phyloP scores from a whole-genome alignment of 2,797 vertebrate species.

The Bovichtus diacanthus region DNA sequence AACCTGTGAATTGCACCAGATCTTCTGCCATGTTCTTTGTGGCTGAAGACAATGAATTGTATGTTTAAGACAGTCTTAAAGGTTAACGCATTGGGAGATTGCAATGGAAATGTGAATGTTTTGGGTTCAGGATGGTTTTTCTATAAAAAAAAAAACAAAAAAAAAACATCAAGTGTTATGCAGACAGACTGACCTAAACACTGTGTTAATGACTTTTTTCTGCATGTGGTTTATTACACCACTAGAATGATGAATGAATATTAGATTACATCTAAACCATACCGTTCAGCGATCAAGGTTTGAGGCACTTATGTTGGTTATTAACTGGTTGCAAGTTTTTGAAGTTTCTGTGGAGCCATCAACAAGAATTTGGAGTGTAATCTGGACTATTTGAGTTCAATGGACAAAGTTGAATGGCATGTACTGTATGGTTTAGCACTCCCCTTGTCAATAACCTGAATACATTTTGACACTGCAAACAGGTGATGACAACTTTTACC shows the following conservation, averaged over 20 bases:
- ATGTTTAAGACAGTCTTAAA: slow-evolving; percentile 35
- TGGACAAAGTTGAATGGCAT: slow-evolving; percentile 13
- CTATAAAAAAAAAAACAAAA: too few species aligned
- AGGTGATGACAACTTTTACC: slow-evolving; percentile 22
- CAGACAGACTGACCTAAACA: slow-evolving; percentile 43
- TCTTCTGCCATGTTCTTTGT: slow-evolving; percentile 48
- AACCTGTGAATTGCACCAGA: slow-evolving; percentile 62
- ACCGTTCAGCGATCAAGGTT: slow-evolving; percentile 43
- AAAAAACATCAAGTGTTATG: slow-evolving; percentile 17
- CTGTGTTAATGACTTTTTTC: slow-evolving; percentile 33
- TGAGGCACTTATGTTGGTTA: slow-evolving; percentile 65
- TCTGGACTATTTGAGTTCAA: slow-evolving; percentile 26
- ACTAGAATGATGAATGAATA: slow-evolving; percentile 22
- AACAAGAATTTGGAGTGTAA: slow-evolving; percentile 43
- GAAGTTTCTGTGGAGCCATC: slow-evolving; percentile 54
- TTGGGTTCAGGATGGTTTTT: slow-evolving; percentile 41
- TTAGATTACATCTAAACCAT: slow-evolving; percentile 21
- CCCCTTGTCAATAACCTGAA: slow-evolving; percentile 31
- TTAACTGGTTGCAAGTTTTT: slow-evolving; percentile 53
- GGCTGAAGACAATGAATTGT: slow-evolving; percentile 42
- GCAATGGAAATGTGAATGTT: slow-evolving; percentile 69
- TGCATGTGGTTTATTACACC: slow-evolving; percentile 50
- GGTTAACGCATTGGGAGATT: slow-evolving; percentile 60
- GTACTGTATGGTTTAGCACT: slow-evolving; percentile 55
- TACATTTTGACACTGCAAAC: slow-evolving; percentile 42